Base-by-base conservation (phyloP, 2,888 invertebrate species). In the Drosophila kuntzei region DNA sequence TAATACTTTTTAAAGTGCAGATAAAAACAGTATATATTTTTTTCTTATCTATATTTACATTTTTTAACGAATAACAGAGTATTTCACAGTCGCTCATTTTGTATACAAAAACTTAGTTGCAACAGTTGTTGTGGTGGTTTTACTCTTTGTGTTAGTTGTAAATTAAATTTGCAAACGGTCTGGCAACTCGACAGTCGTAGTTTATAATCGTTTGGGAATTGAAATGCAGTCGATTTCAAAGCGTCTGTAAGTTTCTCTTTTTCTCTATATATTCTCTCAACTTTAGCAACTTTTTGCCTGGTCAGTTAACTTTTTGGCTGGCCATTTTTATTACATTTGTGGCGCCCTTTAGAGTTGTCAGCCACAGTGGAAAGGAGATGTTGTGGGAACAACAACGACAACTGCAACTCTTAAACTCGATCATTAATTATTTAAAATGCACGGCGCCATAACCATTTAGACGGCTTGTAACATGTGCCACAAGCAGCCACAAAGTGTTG, bases 121-220 rank as follows among this genome's bases (percentile, higher is more conserved):
- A 25, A 25, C 39, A 61, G 49, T 57, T 76, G 43, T 57, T 65
- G 54, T 67, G 74, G 78, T 61, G 73, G 63, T 39, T 65, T 50
- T 43, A 59, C 53, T 68, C 65, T 58, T 58, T 80, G 73, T 80
- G 73, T 69, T 67, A 60, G 68, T 74, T 79, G 71, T 79, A 89
- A 86, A 86, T 86, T 89, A 89, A 86, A 87, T 86, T 89, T 86
- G 86, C 82, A 82, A 87, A 79, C 86, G 71, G 88, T 81, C 81
- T 76, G 71, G 84, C 84, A 78, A 83, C 83, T 74, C 80, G 34
- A 32, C 53, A 49, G 41, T 22, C 61, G 58, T 76, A 87, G 85
- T 85, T 86, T 88, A 80, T 86, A 87, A 89, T 88, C 86, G 88
- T 87, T 88, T 73, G 86, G 86, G 86, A 87, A 86, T 86, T 88